These are phyloP conservation scores for Echinops telfairi DNA, from an alignment of 2,113 vertebrate species.

Conservation along the genomic window DNA sequence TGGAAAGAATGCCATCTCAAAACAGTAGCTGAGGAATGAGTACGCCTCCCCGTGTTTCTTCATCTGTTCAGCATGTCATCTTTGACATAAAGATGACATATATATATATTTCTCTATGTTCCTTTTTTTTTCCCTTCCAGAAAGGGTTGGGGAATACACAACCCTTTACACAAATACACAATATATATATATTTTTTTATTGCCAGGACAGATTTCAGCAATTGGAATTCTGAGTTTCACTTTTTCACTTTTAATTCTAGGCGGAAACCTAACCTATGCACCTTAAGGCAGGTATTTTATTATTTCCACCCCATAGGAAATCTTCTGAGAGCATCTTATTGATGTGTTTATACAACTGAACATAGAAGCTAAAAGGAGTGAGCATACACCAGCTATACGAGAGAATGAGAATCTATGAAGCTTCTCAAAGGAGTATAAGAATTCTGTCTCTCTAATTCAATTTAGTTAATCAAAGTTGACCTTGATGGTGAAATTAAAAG, in stretches of 20 bases:
- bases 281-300: not conserved
- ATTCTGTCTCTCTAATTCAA: not conserved
- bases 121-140: too few species aligned
- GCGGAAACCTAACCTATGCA: not conserved
- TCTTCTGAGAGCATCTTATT: not conserved
- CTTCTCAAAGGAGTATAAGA: not conserved
- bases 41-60: not conserved
- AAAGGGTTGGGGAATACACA: too few species aligned
- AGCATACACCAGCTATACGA: not conserved
- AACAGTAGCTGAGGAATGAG: not conserved
- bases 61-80: not conserved
- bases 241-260: slow-evolving; percentile 6
- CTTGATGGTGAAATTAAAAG: not conserved
- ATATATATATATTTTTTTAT: not conserved
- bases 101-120: not conserved
- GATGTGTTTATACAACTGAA: not conserved
- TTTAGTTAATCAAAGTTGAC: not conserved
- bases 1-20: slow-evolving; percentile 26
- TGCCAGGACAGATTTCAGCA: not conserved
- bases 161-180: too few species aligned
- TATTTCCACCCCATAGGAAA: not conserved
- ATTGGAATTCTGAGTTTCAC: not conserved
- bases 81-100: not conserved
- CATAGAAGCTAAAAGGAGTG: not conserved
- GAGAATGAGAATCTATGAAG: not conserved